Evolutionary conservation across 2,888 invertebrate species (phyloP).

Genomic region (Catotricha subobsoleta): DNA sequence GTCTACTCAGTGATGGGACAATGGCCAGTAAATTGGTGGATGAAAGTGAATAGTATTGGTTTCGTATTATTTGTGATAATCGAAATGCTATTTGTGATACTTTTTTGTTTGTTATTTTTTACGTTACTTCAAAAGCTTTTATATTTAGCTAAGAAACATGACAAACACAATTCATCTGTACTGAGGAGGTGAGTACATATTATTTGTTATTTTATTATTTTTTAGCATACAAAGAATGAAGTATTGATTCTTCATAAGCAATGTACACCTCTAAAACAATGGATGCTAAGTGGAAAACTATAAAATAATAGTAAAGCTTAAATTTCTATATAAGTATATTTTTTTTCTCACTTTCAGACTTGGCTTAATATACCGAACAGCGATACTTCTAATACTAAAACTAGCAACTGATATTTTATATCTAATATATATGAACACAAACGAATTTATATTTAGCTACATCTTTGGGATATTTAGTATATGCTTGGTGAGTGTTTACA

Average conservation of each 20-base stretch:
- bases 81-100: conserved; percentile 43
- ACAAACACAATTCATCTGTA: conserved; percentile 38
- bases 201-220: background rate
- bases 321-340: no score
- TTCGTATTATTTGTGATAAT: conserved; percentile 50
- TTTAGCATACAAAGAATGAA: no score
- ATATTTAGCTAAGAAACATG: conserved; percentile 39
- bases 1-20: conserved; percentile 29
- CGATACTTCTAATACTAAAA: conserved; percentile 39
- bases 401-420: conserved; percentile 41
- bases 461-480: conserved; percentile 38
- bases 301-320: no score
- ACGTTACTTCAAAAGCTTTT: conserved; percentile 44
- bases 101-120: conserved; percentile 49
- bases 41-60: conserved; percentile 37
- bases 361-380: conserved; percentile 41
- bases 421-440: conserved; percentile 43
- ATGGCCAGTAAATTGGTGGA: conserved; percentile 42
- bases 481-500: conserved; percentile 35
- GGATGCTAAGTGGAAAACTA: no score
- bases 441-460: conserved; percentile 38
- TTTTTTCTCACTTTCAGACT: conserved; percentile 31
- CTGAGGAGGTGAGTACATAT: conserved; percentile 33
- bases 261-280: no score
- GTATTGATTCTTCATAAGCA: no score